These are phyloP conservation scores for Scaeva pyrastri DNA, from an alignment of 2,888 invertebrate species.

Conservation along the genomic window DNA sequence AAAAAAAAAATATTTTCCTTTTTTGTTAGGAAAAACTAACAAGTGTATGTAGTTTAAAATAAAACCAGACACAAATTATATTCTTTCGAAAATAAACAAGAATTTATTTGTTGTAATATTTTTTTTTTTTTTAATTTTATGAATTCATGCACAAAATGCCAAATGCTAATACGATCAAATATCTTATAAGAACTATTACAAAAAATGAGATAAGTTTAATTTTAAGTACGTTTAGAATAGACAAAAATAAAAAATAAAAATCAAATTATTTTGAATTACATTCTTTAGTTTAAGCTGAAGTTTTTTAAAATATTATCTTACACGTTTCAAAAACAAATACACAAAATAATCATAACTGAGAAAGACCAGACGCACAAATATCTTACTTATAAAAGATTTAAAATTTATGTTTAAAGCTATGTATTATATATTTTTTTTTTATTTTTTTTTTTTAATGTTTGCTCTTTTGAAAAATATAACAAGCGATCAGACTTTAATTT, in stretches of 20 bases:
- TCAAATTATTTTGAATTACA: conserved; percentile 5
- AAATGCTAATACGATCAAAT: conserved; percentile 46
- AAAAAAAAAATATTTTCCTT: too few relatives aligned
- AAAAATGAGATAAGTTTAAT: conserved; percentile 9
- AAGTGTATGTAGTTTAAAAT: neutral
- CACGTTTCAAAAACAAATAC: conserved; percentile 11
- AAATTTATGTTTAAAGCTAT: conserved; percentile 70
- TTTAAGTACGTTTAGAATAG: conserved; percentile 12
- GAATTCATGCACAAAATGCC: conserved; percentile 43
- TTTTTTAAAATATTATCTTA: neutral
- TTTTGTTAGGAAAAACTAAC: too few relatives aligned
- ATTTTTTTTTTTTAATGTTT: conserved; percentile 59
- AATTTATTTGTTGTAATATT: conserved; percentile 31
- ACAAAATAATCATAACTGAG: conserved; percentile 3
- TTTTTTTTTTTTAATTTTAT: conserved; percentile 20
- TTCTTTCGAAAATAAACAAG: conserved; percentile 63
- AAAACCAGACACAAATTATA: neutral
- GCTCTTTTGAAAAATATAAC: conserved; percentile 71
- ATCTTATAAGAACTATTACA: conserved; percentile 37
- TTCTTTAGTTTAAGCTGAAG: conserved; percentile 27
- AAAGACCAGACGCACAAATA: conserved; percentile 60
- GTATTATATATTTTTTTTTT: conserved; percentile 16
- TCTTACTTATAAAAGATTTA: conserved; percentile 53
- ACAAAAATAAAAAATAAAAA: conserved; percentile 6
- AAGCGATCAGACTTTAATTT: conserved; percentile 75